Evolutionary conservation across 2,113 vertebrate genomes (phyloP).

Genomic region (Spea bombifrons): DNA sequence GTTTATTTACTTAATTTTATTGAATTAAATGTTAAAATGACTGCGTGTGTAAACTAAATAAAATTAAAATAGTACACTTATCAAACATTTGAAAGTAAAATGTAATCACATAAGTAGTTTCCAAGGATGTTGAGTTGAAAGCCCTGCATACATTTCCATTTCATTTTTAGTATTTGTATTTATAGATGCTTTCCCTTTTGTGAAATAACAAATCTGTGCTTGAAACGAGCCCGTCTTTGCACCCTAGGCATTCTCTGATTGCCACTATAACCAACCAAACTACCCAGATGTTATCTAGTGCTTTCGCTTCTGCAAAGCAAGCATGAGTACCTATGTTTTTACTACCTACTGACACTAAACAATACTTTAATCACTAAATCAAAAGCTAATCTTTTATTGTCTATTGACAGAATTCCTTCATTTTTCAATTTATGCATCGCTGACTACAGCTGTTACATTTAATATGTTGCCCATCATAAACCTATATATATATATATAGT

Average conservation of each 20-base stretch:
- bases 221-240: conserved; percentile 25
- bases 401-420: background rate
- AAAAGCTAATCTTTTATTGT: conserved; percentile 8
- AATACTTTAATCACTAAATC: conserved; percentile 3
- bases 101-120: conserved; percentile 42
- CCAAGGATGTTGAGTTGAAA: conserved; percentile 31
- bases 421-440: background rate
- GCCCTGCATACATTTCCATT: conserved; percentile 25
- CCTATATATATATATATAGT: too few species aligned
- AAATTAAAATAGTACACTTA: conserved; percentile 25
- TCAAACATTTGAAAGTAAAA: conserved; percentile 45
- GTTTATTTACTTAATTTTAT: conserved; percentile 9
- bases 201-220: conserved; percentile 14
- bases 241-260: conserved; percentile 25
- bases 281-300: conserved; percentile 24
- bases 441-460: background rate
- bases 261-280: background rate
- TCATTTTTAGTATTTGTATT: conserved; percentile 20
- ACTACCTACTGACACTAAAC: background rate
- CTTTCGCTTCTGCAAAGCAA: conserved; percentile 5
- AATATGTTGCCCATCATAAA: background rate
- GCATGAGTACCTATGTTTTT: background rate
- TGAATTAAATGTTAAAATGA: conserved; percentile 19
- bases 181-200: conserved; percentile 3
- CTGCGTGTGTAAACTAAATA: conserved; percentile 14